phyloP scores from a whole-genome alignment of 2,888 invertebrate genomes.

The Thysanoteuthis rhombus region DNA sequence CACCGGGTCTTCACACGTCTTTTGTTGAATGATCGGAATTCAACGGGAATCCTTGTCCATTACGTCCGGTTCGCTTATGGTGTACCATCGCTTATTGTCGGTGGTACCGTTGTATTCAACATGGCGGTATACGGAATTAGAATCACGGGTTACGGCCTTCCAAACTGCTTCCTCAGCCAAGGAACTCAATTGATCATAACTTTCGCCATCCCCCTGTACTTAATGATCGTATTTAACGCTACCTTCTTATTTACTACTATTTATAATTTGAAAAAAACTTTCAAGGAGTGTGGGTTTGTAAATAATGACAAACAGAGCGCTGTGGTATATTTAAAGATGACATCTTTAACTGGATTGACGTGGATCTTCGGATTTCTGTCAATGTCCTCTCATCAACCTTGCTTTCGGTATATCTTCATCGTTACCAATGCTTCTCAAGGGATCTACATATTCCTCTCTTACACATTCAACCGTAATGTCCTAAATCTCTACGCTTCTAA shows the following conservation, averaged over 20 bases:
- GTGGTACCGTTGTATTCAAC: not conserved
- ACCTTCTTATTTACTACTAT: not conserved
- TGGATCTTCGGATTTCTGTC: slow-evolving; percentile 14
- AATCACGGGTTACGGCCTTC: not conserved
- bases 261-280: not conserved
- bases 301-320: not conserved
- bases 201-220: not conserved
- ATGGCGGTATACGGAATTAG: not conserved
- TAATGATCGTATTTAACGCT: not conserved
- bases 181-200: not conserved
- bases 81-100: not conserved
- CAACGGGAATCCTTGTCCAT: not conserved
- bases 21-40: not conserved
- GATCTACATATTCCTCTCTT: not conserved
- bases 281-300: not conserved
- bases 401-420: not conserved
- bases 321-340: not conserved
- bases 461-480: not conserved
- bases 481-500: not conserved
- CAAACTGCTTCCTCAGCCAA: not conserved
- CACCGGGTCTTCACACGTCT: slow-evolving; percentile 39
- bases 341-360: not conserved
- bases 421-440: slow-evolving; percentile 17
- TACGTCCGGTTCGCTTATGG: not conserved
- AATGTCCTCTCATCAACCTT: not conserved